Conservation (phyloP, 2,113 vertebrate genomes). For the Salvelinus namaycush region DNA sequence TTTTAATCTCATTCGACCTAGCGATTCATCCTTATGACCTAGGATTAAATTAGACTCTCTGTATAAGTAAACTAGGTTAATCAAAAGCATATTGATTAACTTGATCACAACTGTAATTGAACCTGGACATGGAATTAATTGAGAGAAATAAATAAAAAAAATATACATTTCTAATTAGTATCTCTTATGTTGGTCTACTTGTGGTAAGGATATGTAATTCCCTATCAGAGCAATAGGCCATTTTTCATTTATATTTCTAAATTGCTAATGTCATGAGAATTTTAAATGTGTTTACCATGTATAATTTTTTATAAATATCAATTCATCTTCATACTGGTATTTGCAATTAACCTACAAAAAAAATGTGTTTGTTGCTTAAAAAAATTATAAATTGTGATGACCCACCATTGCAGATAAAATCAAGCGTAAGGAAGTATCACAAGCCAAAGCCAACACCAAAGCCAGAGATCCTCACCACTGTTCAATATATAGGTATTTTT, state of each 20-base stretch:
- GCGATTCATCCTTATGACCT: slow-evolving; percentile 38
- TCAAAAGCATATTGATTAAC: slow-evolving; percentile 5
- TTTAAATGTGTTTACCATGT: neutral
- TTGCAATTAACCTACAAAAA: neutral
- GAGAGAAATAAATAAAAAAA: slow-evolving; percentile 18
- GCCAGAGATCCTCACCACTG: too few relatives aligned
- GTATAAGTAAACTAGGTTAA: slow-evolving; percentile 8
- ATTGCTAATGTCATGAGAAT: neutral
- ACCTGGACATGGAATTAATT: slow-evolving; percentile 35
- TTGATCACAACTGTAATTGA: slow-evolving; percentile 20
- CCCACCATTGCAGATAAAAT: neutral
- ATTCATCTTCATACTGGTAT: neutral
- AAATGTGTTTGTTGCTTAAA: neutral
- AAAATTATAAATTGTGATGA: neutral
- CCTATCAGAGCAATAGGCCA: neutral
- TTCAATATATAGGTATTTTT: too few relatives aligned
- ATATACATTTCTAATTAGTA: neutral
- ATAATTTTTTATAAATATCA: neutral
- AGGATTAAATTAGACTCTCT: slow-evolving; percentile 43
- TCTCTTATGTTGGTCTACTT: neutral
- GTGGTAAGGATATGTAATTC: neutral
- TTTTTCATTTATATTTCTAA: too few relatives aligned
- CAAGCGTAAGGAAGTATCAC: too few relatives aligned
- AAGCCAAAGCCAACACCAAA: too few relatives aligned
- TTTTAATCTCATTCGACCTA: slow-evolving; percentile 25